These are phyloP conservation scores for Limnephilus lunatus DNA, from an alignment of 2,888 invertebrate genomes.

Conservation along the genomic window DNA sequence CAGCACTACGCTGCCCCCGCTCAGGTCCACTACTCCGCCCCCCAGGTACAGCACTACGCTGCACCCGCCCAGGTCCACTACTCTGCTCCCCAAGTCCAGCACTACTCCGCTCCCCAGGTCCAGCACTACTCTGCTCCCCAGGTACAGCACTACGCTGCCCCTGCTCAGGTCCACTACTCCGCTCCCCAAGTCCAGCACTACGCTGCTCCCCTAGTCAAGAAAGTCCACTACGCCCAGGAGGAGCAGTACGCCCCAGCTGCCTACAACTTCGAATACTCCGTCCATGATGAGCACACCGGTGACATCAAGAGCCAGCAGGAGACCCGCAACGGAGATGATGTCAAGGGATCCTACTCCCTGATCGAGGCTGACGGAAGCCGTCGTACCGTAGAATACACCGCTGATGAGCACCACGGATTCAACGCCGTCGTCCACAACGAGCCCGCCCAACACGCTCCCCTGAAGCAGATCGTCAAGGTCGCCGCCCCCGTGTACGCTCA, in stretches of 20 bases:
- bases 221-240: constrained; percentile 31
- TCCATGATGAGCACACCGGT: constrained; percentile 69
- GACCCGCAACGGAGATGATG: constrained; percentile 72
- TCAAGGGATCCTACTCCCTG: constrained; percentile 75
- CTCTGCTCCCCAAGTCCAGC: constrained; percentile 56
- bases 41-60: constrained; percentile 64
- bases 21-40: constrained; percentile 50
- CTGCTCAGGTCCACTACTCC: constrained; percentile 47
- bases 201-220: constrained; percentile 41
- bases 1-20: constrained; percentile 56
- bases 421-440: constrained; percentile 75
- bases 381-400: constrained; percentile 75
- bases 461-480: constrained; percentile 59
- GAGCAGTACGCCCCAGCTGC: constrained; percentile 53
- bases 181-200: constrained; percentile 48
- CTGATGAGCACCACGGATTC: constrained; percentile 74
- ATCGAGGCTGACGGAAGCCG: constrained; percentile 75
- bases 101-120: constrained; percentile 54
- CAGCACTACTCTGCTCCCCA: constrained; percentile 57
- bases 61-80: constrained; percentile 55
- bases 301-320: constrained; percentile 76
- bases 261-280: constrained; percentile 63
- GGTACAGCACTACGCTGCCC: constrained; percentile 53
- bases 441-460: constrained; percentile 65
- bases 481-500: constrained; percentile 49